A percentile compares a stretch with the other conserved stretches of the same genome.
Conservation (phyloP, 2,797 vertebrate genomes). For the Eospalax fontanierii region DNA sequence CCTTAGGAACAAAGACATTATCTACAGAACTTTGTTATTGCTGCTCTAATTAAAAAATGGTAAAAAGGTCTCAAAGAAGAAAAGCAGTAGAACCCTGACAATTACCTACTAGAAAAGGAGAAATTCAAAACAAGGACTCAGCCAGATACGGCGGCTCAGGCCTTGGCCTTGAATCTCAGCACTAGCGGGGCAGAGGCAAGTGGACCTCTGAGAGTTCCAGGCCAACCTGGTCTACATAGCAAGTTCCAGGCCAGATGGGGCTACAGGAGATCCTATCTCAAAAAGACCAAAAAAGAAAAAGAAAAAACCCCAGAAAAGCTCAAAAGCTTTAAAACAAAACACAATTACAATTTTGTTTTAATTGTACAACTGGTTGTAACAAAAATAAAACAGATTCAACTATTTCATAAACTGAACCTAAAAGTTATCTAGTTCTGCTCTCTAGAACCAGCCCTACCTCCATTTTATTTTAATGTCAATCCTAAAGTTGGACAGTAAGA, state of each 20-base stretch:
- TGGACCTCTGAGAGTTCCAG: too few relatives aligned
- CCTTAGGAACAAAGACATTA: constrained; percentile 1
- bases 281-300: too few relatives aligned
- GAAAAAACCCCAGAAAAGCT: background rate
- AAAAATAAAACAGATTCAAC: constrained; percentile 69
- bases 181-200: too few relatives aligned
- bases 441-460: background rate
- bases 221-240: too few relatives aligned
- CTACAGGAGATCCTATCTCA: too few relatives aligned
- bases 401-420: constrained; percentile 23
- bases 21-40: background rate
- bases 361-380: background rate
- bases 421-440: background rate
- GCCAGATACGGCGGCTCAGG: too few relatives aligned
- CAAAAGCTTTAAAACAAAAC: background rate
- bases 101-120: constrained; percentile 18
- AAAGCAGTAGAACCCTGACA: background rate
- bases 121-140: background rate
- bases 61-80: constrained; percentile 9
- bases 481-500: constrained; percentile 39
- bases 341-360: constrained; percentile 45
- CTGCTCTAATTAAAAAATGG: background rate
- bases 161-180: too few relatives aligned
- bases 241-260: too few relatives aligned
- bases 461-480: constrained; percentile 13